These are phyloP conservation scores for Melieria crassipennis DNA, from an alignment of 2,888 invertebrate genomes.

Conservation along the genomic window DNA sequence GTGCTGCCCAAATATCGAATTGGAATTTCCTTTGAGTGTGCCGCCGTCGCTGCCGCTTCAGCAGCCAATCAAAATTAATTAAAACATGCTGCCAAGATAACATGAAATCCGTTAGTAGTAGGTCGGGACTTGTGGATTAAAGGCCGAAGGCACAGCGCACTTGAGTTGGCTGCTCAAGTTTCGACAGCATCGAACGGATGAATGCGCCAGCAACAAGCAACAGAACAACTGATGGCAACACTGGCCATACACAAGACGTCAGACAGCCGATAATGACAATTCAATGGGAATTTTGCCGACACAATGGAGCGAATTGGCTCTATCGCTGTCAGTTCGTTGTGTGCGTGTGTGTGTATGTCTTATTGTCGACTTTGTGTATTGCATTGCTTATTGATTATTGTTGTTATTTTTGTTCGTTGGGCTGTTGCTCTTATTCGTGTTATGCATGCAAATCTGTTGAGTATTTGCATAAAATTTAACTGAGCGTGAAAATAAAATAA, in stretches of 20 bases:
- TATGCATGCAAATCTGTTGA: conserved; percentile 9
- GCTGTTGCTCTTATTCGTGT: conserved; percentile 12
- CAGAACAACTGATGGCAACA: not conserved
- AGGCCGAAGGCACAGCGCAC: too few species aligned
- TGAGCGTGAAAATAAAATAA: conserved; percentile 30
- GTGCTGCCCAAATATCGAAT: too few species aligned
- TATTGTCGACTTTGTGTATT: conserved; percentile 1
- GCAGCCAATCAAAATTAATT: conserved; percentile 20
- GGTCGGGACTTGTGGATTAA: too few species aligned
- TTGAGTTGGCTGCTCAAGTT: too few species aligned
- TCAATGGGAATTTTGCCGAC: conserved; percentile 25
- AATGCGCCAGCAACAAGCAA: not conserved
- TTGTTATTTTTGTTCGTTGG: not conserved
- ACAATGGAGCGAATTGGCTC: conserved; percentile 17
- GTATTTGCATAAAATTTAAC: conserved; percentile 33
- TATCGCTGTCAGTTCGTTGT: not conserved
- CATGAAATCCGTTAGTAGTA: not conserved
- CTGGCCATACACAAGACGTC: too few species aligned
- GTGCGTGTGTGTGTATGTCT: not conserved
- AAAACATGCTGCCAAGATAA: conserved; percentile 12
- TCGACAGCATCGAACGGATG: not conserved
- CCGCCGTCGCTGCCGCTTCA: too few species aligned
- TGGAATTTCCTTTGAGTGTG: too few species aligned
- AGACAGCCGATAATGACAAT: conserved; percentile 19
- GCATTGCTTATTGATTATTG: conserved; percentile 9